Evolutionary conservation across 1,140 invertebrate genomes (phyloP), one percentile per base, ranked within the genome.

Genomic region (Drosophila guanche): DNA sequence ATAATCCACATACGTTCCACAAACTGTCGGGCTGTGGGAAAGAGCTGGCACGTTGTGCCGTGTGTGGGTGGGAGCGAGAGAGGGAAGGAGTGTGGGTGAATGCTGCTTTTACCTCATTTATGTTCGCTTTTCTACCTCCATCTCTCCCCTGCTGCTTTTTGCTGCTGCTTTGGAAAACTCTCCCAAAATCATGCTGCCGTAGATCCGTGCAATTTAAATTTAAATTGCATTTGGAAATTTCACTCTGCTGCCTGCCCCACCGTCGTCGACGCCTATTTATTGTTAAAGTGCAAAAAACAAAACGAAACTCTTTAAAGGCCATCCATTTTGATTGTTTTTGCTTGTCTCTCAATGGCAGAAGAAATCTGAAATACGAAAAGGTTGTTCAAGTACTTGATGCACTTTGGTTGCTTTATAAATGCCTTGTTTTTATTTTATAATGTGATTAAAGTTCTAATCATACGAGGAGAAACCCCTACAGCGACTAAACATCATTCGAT

Each of bases 141-240:
- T 20, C 16, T 20, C 16, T 20, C 16, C 16, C 16, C 16, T 20
- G 16, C 46, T 37, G 63, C 22, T 37, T 48, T 47, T 22, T 78
- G 52, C 14, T 56, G 69, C 27, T 73, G 48, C 50, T 77, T 81
- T 55, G 61, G 25, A 62, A 80, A 80, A 73, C 67, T 69, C 67
- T 86, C 61, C 33, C 47, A 86, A 85, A 85, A 77, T 56, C 83
- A 81, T 70, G 73, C 69, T 76, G 81, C 73, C 80, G 80, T 77
- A 86, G 79, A 85, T 85, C 81, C 81, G 73, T 56, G 74, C 81
- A 86, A 86, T 85, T 85, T 88, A 81, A 86, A 77, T 85, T 86
- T 77, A 86, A 85, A 85, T 85, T 81, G 61, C 69, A 77, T 70
- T 77, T 84, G 80, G 66, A 85, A 85, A 77, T 86, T 79, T 74